Base-by-base conservation (phyloP, 2,113 vertebrate species). In the Dolichotis patagonum region DNA sequence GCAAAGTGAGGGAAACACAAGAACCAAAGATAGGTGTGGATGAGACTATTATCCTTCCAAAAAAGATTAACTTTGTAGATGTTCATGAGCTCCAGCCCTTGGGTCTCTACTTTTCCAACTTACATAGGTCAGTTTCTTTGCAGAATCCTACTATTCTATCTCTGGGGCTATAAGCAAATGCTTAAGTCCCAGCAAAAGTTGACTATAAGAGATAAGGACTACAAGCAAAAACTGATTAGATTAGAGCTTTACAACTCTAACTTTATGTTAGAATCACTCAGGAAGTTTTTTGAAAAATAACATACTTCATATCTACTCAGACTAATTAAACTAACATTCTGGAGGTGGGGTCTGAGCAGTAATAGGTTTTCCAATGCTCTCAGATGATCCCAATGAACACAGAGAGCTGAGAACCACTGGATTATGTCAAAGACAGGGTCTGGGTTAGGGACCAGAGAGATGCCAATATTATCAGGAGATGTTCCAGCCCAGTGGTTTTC, bases 371-470 rank as follows among this genome's bases (percentile, higher is more conserved):
- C 49, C 43, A 85, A 95, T 78, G 89, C 75, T 63, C 43, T 92
- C 77, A 58, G 60, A 41, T 63, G 80, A 94, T 84, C 38, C 22
- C 93, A 91, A 8, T 41, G 62, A n/a, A 35, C 75, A 96, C 71
- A 87, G 17, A 89, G 80, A 87, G 38, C 71, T 95, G 77, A 97
- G 85, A 95, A 96, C 46, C 69, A 94, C 84, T 73, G 90, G 75
- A 85, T 96, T 90, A 96, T 60, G 89, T 75, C 38, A 94, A 96
- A 97, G 91, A 56, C 75, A 91, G 63, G 52, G 81, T 82, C 78
- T 89, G 89, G 63, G 35, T 91, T 84, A 92, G 84, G 75, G 52
- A 83, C 82, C 90, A 91, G 26, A 75, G 60, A 85, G 38, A 83
- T 81, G 82, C 77, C 73, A 87, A 86, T 54, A 49, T 49, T 87